A percentile compares a stretch with the other conserved stretches of the same genome.
Conservation (phyloP, 1,140 invertebrate genomes). For the Drosophila mayri region DNA sequence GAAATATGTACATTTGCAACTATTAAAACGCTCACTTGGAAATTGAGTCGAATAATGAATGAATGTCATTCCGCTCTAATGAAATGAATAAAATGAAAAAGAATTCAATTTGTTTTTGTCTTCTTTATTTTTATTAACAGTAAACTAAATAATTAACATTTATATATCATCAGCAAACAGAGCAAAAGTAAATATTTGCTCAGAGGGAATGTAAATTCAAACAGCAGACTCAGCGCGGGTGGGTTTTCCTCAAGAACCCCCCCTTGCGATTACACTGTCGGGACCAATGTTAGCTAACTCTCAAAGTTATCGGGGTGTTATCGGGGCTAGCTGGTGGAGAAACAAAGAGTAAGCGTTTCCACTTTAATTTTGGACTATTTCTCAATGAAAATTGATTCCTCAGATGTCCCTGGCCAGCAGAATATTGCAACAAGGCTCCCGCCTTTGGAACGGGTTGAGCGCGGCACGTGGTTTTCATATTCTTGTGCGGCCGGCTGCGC, state of each 20-base stretch:
- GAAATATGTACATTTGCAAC: constrained; percentile 10
- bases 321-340: constrained; percentile 7
- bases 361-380: constrained; percentile 6
- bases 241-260: neutral
- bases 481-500: constrained; percentile 38
- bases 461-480: constrained; percentile 59
- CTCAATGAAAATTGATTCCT: constrained; percentile 47
- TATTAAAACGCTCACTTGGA: neutral
- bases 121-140: neutral
- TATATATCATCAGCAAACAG: neutral
- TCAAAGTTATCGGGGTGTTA: neutral
- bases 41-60: constrained; percentile 5
- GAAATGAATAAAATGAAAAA: neutral
- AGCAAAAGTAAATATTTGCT: neutral
- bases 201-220: neutral
- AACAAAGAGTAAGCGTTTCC: constrained; percentile 33
- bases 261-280: neutral
- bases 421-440: constrained; percentile 44
- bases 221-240: neutral
- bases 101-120: no score
- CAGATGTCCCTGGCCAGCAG: constrained; percentile 67
- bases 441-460: constrained; percentile 55
- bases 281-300: constrained; percentile 5
- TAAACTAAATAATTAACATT: neutral
- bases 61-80: neutral